Conservation (phyloP, 2,888 invertebrate species). For the Epistrophe eligans region DNA sequence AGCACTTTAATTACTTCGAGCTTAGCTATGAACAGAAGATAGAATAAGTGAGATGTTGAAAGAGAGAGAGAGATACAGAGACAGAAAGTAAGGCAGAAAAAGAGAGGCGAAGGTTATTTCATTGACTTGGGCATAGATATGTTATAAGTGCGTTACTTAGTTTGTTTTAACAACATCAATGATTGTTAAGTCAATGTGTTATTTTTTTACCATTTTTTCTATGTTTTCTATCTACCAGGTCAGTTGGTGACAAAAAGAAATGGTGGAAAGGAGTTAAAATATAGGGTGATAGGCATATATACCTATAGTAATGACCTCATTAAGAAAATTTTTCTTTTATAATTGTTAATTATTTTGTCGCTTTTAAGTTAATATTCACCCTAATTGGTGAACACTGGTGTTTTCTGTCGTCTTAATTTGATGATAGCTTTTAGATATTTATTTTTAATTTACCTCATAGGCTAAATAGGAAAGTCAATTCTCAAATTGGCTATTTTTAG, state of each 20-base stretch:
- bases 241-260: not conserved
- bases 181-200: constrained; percentile 51
- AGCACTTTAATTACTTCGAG: constrained; percentile 66
- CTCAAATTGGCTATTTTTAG: not conserved
- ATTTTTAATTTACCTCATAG: constrained; percentile 15
- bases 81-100: not conserved
- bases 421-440: not conserved
- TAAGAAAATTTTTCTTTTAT: not conserved
- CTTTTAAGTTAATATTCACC: not conserved
- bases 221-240: not conserved
- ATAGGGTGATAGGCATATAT: not conserved
- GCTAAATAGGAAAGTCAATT: not conserved
- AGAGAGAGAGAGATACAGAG: not conserved
- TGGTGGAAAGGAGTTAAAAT: not conserved
- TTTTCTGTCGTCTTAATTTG: not conserved
- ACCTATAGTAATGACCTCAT: not conserved
- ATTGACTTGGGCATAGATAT: constrained; percentile 36
- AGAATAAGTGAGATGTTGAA: not conserved
- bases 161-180: constrained; percentile 56
- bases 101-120: constrained; percentile 30
- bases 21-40: constrained; percentile 25
- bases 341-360: constrained; percentile 3
- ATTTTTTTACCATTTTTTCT: constrained; percentile 23
- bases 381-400: constrained; percentile 1
- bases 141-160: constrained; percentile 21